These are phyloP conservation scores for Zoanthus solanderi DNA, from an alignment of 92 coral and sea anemone genomes.

Conservation along the genomic window DNA sequence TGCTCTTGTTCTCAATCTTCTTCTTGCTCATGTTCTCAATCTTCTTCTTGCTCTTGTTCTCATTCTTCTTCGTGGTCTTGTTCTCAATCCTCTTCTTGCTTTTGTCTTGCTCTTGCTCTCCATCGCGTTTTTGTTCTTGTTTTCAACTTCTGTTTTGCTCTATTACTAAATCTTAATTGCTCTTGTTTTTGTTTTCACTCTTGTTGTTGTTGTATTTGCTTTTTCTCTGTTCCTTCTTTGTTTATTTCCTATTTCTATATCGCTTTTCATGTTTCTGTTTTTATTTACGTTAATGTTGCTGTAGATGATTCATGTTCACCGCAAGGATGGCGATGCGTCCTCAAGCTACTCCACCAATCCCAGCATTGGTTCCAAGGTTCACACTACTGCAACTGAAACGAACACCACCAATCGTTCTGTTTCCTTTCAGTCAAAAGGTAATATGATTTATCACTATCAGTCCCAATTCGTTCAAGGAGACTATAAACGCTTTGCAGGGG, in stretches of 20 bases:
- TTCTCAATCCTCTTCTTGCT: no score
- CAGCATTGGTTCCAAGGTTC: slow-evolving; percentile 27
- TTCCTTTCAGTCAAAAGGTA: slow-evolving; percentile 1
- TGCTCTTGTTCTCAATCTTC: no score
- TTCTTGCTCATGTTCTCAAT: no score
- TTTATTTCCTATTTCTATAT: background rate
- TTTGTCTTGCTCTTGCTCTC: no score
- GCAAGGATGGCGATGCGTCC: background rate
- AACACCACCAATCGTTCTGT: background rate
- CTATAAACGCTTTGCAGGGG: no score
- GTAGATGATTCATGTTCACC: slow-evolving; percentile 5
- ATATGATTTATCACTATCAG: background rate
- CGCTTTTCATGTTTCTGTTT: background rate
- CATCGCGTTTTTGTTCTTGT: no score
- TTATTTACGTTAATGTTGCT: background rate
- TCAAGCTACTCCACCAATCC: slow-evolving; percentile 8
- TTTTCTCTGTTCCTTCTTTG: background rate
- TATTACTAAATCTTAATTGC: background rate
- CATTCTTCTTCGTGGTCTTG: no score
- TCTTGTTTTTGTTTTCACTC: background rate
- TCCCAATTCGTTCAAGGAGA: no score
- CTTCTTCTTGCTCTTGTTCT: no score
- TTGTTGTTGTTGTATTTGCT: background rate
- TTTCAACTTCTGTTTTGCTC: no score
- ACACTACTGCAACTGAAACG: background rate